A percentile compares a stretch with the other conserved stretches of the same genome.
Evolutionary conservation across 2,113 vertebrate genomes (phyloP).

Genomic region (Desmodus rotundus): DNA sequence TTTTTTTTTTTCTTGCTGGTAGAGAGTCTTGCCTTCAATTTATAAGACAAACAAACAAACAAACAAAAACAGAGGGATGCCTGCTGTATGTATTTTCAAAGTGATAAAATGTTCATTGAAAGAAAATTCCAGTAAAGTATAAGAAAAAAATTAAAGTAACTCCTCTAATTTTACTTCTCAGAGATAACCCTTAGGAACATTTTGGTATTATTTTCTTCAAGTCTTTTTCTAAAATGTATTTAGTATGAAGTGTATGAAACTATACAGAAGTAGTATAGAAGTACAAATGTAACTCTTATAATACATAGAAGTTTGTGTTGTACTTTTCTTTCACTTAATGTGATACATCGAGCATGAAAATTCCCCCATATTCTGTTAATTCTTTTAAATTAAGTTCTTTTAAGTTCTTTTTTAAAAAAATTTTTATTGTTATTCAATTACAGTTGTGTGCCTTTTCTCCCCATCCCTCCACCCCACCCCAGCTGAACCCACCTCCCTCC

Average conservation of each 20-base stretch:
- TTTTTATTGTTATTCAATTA: too few relatives aligned
- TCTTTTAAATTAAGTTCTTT: background rate
- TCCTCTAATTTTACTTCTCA: background rate
- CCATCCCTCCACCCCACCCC: too few relatives aligned
- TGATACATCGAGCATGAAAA: background rate
- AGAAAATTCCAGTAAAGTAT: background rate
- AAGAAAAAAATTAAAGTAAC: background rate
- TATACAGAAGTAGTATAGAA: background rate
- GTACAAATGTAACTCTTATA: background rate
- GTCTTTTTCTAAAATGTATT: background rate
- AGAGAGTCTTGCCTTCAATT: background rate
- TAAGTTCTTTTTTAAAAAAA: too few relatives aligned
- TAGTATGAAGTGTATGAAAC: background rate
- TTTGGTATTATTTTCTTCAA: background rate
- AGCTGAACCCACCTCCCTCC: too few relatives aligned
- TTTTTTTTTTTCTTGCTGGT: background rate
- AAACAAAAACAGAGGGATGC: too few relatives aligned
- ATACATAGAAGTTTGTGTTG: background rate
- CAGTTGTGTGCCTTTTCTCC: too few relatives aligned
- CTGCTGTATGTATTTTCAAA: background rate
- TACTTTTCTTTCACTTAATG: background rate
- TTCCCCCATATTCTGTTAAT: background rate
- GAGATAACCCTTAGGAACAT: background rate
- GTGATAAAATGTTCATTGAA: background rate
- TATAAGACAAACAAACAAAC: background rate